These are phyloP conservation scores for Fissipunctia ypsillon DNA, from an alignment of 2,888 invertebrate species.

Conservation along the genomic window DNA sequence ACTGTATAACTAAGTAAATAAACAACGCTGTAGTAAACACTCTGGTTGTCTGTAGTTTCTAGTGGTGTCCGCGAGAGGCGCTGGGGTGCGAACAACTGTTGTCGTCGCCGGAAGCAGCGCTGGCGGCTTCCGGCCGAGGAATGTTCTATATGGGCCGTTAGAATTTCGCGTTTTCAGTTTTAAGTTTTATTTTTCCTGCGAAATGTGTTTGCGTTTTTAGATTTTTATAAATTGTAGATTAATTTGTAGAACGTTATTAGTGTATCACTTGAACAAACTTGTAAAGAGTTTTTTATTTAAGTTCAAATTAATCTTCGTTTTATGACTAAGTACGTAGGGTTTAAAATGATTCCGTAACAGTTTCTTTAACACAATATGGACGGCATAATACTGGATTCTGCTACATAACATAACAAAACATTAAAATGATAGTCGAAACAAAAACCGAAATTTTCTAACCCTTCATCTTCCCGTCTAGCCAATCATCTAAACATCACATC, in stretches of 20 bases:
- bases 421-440: background rate
- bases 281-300: too few species aligned
- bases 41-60: conserved; percentile 75
- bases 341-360: background rate
- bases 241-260: background rate
- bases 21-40: conserved; percentile 52
- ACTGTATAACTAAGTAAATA: conserved; percentile 38
- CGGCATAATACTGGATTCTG: background rate
- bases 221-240: conserved; percentile 18
- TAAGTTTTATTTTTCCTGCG: conserved; percentile 67
- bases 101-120: conserved; percentile 86
- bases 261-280: background rate
- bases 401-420: background rate
- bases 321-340: background rate
- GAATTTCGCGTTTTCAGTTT: conserved; percentile 78
- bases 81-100: conserved; percentile 87
- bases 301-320: background rate
- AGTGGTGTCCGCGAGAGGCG: conserved; percentile 85
- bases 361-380: background rate
- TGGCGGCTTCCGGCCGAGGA: conserved; percentile 86
- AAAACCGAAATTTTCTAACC: background rate
- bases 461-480: too few species aligned
- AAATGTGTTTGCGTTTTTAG: conserved; percentile 34
- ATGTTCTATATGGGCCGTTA: conserved; percentile 80
- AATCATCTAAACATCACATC: background rate